phyloP scores from a whole-genome alignment of 2,888 invertebrate genomes.

The Oscheius onirici region DNA sequence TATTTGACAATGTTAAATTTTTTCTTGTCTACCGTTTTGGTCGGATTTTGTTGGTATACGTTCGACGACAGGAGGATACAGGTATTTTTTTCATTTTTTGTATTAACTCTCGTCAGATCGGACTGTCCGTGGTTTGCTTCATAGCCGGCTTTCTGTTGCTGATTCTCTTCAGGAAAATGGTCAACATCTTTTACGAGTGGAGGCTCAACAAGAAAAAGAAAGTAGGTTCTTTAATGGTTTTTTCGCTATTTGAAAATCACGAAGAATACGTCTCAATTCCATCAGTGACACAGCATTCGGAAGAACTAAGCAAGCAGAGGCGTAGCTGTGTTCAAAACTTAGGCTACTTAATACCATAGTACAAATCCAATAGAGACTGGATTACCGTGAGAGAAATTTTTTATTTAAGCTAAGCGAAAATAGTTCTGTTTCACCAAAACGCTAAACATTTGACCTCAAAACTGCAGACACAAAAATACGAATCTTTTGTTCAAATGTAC shows the following conservation, averaged over 20 bases:
- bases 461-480: background rate
- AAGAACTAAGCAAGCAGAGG: too few species aligned
- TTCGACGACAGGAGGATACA: background rate
- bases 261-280: too few species aligned
- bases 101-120: background rate
- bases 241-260: background rate
- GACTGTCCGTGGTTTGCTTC: background rate
- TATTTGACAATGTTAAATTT: constrained; percentile 21
- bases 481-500: background rate
- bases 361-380: too few species aligned
- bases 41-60: constrained; percentile 10
- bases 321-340: too few species aligned
- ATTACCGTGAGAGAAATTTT: too few species aligned
- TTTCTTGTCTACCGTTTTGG: background rate
- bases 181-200: constrained; percentile 27
- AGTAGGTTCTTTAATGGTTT: background rate
- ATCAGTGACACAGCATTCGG: too few species aligned
- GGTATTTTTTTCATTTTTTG: background rate
- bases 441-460: background rate
- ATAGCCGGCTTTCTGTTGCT: constrained; percentile 18
- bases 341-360: too few species aligned
- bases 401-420: too few species aligned
- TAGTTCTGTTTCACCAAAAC: too few species aligned
- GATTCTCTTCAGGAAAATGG: background rate
- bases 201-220: constrained; percentile 21